Percentiles rank a stretch among this genome's conserved stretches.
Evolutionary conservation across 1,140 invertebrate genomes (phyloP).

Genomic region (Drosophila truncata): DNA sequence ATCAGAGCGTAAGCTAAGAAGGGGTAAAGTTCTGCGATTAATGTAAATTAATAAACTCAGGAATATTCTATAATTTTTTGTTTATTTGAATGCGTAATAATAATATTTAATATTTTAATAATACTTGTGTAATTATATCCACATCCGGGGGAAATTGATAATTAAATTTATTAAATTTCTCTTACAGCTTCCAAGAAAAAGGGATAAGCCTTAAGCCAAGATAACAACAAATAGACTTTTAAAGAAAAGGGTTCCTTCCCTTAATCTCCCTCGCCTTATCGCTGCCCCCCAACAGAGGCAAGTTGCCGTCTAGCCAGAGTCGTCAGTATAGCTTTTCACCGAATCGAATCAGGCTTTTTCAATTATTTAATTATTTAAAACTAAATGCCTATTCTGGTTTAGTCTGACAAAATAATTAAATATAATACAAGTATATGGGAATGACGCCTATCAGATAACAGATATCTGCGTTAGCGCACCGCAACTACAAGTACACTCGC

Average conservation of each 20-base stretch:
- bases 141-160: conserved; percentile 21
- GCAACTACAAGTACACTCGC: too few relatives aligned
- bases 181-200: background rate
- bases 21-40: background rate
- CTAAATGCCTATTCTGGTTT: too few relatives aligned
- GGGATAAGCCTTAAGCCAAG: background rate
- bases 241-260: background rate
- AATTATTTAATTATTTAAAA: too few relatives aligned
- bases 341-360: background rate
- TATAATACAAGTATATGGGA: too few relatives aligned
- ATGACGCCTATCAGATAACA: too few relatives aligned
- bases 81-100: too few relatives aligned
- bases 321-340: background rate
- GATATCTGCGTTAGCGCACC: too few relatives aligned
- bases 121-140: background rate
- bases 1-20: conserved; percentile 4
- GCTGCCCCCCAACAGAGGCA: conserved; percentile 6
- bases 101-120: background rate
- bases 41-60: background rate
- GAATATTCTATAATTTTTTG: background rate
- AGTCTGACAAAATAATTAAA: too few relatives aligned
- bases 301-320: background rate
- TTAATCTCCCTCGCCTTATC: conserved; percentile 12
- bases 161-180: background rate
- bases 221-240: conserved; percentile 18